These are phyloP conservation scores for Porphyrio hochstetteri DNA, from an alignment of 2,113 vertebrate species.

Conservation along the genomic window DNA sequence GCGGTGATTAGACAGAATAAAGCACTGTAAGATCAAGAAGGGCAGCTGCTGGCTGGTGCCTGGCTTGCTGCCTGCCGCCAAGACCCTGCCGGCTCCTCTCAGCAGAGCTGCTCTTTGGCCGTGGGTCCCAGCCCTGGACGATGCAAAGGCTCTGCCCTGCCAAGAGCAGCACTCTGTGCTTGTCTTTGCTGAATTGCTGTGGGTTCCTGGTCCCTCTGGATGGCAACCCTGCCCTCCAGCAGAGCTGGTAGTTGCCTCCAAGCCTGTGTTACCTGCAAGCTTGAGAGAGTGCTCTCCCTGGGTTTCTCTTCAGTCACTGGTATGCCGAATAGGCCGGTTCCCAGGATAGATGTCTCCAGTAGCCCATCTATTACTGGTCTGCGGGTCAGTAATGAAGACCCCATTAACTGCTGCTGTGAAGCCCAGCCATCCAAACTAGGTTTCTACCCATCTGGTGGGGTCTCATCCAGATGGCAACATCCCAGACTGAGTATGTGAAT, in stretches of 20 bases:
- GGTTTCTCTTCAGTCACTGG: fast-evolving
- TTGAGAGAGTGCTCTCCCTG: fast-evolving
- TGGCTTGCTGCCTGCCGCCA: neutral
- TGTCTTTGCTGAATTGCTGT: neutral
- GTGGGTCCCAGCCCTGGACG: fast-evolving
- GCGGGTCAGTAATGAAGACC: neutral
- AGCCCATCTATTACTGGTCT: neutral
- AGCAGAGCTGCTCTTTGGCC: neutral
- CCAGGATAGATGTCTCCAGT: neutral
- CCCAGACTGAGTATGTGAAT: neutral
- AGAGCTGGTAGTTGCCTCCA: neutral
- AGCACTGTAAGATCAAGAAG: neutral
- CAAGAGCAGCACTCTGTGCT: fast-evolving
- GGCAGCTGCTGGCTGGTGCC: neutral
- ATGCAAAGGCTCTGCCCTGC: neutral
- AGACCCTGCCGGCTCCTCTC: neutral
- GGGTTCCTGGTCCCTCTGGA: neutral
- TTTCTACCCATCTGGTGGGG: neutral
- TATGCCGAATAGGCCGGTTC: neutral
- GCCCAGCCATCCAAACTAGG: neutral
- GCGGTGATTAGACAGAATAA: neutral
- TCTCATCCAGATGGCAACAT: neutral
- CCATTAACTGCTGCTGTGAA: neutral
- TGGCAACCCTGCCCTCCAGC: neutral
- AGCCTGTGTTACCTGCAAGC: neutral